Evolutionary conservation across 1,140 invertebrate genomes (phyloP).

Genomic region (Centruroides sculpturatus): DNA sequence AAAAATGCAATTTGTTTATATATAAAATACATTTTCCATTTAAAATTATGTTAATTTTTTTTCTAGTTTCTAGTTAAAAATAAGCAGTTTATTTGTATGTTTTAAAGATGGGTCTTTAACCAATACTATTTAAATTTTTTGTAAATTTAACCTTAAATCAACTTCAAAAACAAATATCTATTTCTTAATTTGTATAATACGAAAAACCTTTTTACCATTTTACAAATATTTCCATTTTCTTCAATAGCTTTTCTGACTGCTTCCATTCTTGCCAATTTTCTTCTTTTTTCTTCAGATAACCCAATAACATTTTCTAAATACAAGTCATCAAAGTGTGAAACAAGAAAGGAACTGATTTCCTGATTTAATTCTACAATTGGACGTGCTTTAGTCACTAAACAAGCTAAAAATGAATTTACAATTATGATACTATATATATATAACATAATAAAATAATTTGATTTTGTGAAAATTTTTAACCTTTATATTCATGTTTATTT

Average conservation of each 20-base stretch:
- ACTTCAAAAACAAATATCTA: no score
- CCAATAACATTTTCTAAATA: constrained; percentile 3
- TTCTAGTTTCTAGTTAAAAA: no score
- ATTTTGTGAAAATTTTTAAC: background rate
- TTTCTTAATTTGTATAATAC: no score
- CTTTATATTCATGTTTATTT: no score
- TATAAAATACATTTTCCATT: no score
- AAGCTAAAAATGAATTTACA: constrained; percentile 16
- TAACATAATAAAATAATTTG: background rate
- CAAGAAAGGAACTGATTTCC: constrained; percentile 3
- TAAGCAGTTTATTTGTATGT: no score
- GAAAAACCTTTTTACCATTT: no score
- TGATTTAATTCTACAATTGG: constrained; percentile 3
- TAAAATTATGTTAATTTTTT: no score
- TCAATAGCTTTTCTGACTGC: constrained; percentile 23
- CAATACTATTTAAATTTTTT: no score
- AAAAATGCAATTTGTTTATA: no score
- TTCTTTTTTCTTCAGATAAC: constrained; percentile 23
- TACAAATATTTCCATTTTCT: background rate
- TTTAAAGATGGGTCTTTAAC: no score
- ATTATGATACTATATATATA: background rate
- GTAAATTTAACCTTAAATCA: no score
- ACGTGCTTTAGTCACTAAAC: constrained; percentile 4
- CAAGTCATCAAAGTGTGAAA: background rate
- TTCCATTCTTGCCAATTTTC: constrained; percentile 28